Evolutionary conservation across 2,888 invertebrate species (phyloP).

Genomic region (Bellardia pandia): DNA sequence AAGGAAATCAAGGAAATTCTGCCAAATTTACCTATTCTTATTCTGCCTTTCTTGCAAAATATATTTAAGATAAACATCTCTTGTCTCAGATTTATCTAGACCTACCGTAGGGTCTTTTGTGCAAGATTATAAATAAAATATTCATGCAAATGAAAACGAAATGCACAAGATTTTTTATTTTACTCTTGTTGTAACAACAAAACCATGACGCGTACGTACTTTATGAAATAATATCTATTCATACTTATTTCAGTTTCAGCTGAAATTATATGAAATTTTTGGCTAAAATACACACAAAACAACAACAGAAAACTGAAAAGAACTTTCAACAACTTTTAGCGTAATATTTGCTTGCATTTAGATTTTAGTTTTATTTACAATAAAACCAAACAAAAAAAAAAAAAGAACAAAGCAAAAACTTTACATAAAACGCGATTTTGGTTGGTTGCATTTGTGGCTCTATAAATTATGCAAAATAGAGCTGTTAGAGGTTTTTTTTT

Average conservation of each 20-base stretch:
- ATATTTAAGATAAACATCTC: too few relatives aligned
- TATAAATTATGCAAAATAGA: constrained; percentile 69
- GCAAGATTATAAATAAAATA: constrained; percentile 79
- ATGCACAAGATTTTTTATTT: constrained; percentile 76
- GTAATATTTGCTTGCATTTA: constrained; percentile 63
- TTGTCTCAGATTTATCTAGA: not conserved
- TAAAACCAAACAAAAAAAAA: not conserved
- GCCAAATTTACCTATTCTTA: too few relatives aligned
- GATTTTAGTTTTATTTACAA: constrained; percentile 43
- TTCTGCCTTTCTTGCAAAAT: too few relatives aligned
- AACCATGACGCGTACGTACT: constrained; percentile 40
- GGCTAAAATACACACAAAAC: constrained; percentile 38
- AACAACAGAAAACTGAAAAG: constrained; percentile 18
- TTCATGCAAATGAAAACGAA: constrained; percentile 83
- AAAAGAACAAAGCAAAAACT: not conserved
- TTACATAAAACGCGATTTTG: constrained; percentile 56
- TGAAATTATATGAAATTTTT: constrained; percentile 36
- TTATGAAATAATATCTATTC: constrained; percentile 66
- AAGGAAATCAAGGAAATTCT: too few relatives aligned
- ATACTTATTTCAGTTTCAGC: constrained; percentile 41
- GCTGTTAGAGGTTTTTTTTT: constrained; percentile 48
- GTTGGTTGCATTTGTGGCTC: constrained; percentile 65
- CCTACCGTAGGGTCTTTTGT: not conserved
- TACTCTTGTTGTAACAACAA: constrained; percentile 23
- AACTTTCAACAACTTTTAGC: constrained; percentile 59